Evolutionary conservation across 2,888 invertebrate genomes (phyloP).

Genomic region (Amphipyra berbera): DNA sequence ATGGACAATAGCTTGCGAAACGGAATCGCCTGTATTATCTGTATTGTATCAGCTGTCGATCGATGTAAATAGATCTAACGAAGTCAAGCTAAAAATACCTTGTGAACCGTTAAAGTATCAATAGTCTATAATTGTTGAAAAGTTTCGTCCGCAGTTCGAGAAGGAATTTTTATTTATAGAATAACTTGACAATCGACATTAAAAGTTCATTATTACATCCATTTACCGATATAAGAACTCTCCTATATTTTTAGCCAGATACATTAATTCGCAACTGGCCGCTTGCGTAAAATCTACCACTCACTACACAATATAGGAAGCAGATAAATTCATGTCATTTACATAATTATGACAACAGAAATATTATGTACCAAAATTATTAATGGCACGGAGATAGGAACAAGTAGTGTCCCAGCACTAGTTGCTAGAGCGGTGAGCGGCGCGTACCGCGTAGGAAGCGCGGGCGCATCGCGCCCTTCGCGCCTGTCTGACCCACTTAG

Average conservation of each 20-base stretch:
- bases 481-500: conserved; percentile 76
- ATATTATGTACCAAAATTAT: neutral
- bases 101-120: conserved; percentile 22
- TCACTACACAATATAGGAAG: too few relatives aligned
- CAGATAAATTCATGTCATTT: neutral
- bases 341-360: neutral
- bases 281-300: neutral
- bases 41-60: conserved; percentile 51
- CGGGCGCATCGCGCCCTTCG: conserved; percentile 79
- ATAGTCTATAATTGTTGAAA: conserved; percentile 23
- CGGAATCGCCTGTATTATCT: conserved; percentile 64
- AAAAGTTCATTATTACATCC: neutral
- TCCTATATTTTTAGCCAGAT: too few relatives aligned
- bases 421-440: conserved; percentile 53
- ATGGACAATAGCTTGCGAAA: conserved; percentile 82
- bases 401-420: conserved; percentile 60
- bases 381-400: neutral
- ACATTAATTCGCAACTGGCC: too few relatives aligned
- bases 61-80: conserved; percentile 41
- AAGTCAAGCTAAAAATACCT: conserved; percentile 20
- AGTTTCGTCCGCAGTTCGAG: conserved; percentile 13
- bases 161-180: conserved; percentile 1
- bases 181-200: neutral
- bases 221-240: too few relatives aligned
- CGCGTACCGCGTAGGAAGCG: conserved; percentile 72